A percentile compares a stretch with the other conserved stretches of the same genome.
Conservation (phyloP, 2,797 vertebrate species). For the Rachycentron canadum region DNA sequence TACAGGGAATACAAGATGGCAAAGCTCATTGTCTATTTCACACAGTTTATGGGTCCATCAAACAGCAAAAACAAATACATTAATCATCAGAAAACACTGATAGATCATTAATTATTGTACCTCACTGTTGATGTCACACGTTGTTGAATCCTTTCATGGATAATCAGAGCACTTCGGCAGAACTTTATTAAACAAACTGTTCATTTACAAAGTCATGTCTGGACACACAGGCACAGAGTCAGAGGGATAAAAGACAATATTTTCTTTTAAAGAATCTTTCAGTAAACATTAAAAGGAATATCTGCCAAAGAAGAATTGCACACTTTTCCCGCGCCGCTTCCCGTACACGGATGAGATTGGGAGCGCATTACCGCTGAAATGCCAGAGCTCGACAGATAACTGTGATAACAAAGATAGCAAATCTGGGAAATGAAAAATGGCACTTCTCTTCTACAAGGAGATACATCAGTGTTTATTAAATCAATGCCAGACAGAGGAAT, state of each 20-base stretch:
- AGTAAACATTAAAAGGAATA: constrained; percentile 78
- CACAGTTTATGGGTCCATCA: constrained; percentile 82
- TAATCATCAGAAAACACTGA: constrained; percentile 82
- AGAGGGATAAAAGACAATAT: constrained; percentile 68
- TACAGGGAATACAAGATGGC: constrained; percentile 72
- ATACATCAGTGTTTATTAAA: constrained; percentile 95
- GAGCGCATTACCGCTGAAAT: constrained; percentile 75
- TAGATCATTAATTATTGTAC: constrained; percentile 84
- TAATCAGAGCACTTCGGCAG: constrained; percentile 78
- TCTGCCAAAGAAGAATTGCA: constrained; percentile 67
- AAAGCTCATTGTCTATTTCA: constrained; percentile 78
- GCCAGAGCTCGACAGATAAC: constrained; percentile 81
- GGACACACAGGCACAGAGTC: constrained; percentile 53
- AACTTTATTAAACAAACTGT: constrained; percentile 82
- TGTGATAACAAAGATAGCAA: constrained; percentile 84
- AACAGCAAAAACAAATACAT: constrained; percentile 85
- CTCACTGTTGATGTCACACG: constrained; percentile 82
- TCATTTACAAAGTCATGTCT: constrained; percentile 74
- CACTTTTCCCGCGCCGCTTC: constrained; percentile 50
- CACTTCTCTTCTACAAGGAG: constrained; percentile 89
- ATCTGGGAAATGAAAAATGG: constrained; percentile 87
- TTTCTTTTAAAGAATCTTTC: constrained; percentile 71
- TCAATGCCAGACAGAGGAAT: constrained; percentile 91
- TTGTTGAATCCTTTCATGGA: constrained; percentile 81
- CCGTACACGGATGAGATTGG: constrained; percentile 67